A percentile compares a stretch with the other conserved stretches of the same genome.
These are phyloP conservation scores for Smutsia gigantea DNA, from an alignment of 2,797 vertebrate genomes.

Conservation along the genomic window DNA sequence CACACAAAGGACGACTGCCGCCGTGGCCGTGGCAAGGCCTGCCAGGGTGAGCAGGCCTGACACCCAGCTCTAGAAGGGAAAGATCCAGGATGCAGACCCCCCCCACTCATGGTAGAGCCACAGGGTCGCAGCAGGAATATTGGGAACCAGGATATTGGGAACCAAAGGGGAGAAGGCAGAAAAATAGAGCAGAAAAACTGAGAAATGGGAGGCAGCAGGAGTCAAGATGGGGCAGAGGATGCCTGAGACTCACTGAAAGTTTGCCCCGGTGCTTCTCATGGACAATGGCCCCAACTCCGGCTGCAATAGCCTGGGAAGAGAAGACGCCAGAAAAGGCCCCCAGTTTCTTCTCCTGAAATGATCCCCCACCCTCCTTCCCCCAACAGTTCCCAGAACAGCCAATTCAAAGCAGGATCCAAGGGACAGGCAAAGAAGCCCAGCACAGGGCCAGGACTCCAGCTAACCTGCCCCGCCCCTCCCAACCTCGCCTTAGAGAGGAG, in stretches of 20 bases:
- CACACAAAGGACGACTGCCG: slow-evolving; percentile 14
- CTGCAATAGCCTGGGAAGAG: slow-evolving; percentile 6
- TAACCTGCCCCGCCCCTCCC: background rate
- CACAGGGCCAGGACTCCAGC: background rate
- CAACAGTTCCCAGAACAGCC: background rate
- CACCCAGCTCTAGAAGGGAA: background rate
- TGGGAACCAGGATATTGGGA: background rate
- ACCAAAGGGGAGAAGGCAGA: background rate
- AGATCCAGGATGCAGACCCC: background rate
- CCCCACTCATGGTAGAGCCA: background rate
- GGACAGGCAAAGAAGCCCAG: background rate
- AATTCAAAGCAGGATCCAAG: background rate
- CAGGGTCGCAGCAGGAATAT: background rate
- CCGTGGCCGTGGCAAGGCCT: background rate
- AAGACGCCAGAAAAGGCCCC: background rate
- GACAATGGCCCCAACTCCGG: slow-evolving; percentile 42
- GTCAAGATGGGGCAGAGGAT: background rate
- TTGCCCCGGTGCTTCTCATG: slow-evolving; percentile 41
- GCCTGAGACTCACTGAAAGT: slow-evolving; percentile 43
- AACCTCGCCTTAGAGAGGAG: background rate
- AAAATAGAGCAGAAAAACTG: background rate
- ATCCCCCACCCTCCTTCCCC: background rate
- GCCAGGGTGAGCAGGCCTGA: slow-evolving; percentile 45
- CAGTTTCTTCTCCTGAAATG: background rate
- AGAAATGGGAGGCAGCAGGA: background rate